Base-by-base conservation (phyloP, 2,113 vertebrate genomes). In the Oncorhynchus masou region DNA sequence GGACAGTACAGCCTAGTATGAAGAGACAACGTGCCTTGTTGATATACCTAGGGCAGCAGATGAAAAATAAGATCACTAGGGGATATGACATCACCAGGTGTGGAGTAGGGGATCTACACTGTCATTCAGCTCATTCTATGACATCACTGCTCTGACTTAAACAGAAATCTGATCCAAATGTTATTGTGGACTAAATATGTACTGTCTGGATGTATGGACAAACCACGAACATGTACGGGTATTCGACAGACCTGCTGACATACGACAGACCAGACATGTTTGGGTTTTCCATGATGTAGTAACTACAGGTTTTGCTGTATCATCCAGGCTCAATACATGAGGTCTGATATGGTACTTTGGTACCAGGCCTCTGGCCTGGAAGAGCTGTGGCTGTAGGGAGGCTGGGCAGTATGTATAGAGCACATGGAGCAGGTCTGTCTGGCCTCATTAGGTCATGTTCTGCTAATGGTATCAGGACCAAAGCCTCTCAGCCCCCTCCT, bases 21-120 rank as follows among this genome's bases (percentile, higher is more conserved):
- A 83, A 82, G 85, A 90, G 83, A 91, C 70, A 88, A 90, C 89
- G 92, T 95, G 93, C 92, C 92, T 93, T 88, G 90, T 84, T 79
- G 76, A 54, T 74, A 13, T 69, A 57, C 74, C 65, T 16, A 20
- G 65, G 49, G 54, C 54, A 74, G 70, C 59, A 60, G n/a, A 60
- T 16, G 22, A 22, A 22, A 24, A 9, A 77, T 68, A 68, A 77
- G 67, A 65, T 71, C 68, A 22, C 27, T 54, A 77, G 70, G 71
- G 78, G 62, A 68, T 54, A 67, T 12, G 54, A 39, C 25, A 60
- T 71, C 59, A 22, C 25, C 4, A 8, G 12, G 20, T n/a, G 15
- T 15, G 22, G 6, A 29, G 31, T 31, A 29, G 8, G 27, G 27
- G 48, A 66, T 67, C 24, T 59, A 12, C 57, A 54, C 4, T 0